These are phyloP conservation scores for Herpetotheres cachinnans DNA, from an alignment of 2,113 vertebrate species.

Conservation along the genomic window DNA sequence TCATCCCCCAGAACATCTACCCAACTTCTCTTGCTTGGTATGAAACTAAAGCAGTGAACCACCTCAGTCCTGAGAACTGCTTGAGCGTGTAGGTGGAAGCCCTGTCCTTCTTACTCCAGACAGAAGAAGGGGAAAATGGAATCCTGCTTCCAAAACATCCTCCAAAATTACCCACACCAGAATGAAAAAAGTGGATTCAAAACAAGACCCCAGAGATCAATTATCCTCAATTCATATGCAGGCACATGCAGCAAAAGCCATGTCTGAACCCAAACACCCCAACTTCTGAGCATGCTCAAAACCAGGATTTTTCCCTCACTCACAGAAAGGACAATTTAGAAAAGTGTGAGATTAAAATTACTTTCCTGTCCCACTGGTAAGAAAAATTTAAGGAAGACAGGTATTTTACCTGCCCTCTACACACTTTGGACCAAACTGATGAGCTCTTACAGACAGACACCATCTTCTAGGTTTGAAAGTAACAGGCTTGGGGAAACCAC, in stretches of 20 bases:
- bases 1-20: neutral
- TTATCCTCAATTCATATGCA: neutral
- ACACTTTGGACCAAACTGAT: neutral
- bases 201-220: neutral
- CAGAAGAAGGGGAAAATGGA: neutral
- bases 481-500: neutral
- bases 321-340: neutral
- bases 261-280: neutral
- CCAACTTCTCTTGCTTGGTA: neutral
- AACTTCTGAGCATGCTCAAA: neutral
- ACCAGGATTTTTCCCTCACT: neutral
- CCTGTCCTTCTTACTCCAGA: neutral
- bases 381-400: neutral
- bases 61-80: neutral
- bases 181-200: neutral
- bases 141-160: neutral
- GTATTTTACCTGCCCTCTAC: neutral
- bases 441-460: neutral
- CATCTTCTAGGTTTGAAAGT: neutral
- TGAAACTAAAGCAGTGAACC: neutral
- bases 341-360: neutral
- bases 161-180: neutral
- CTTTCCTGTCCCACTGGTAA: neutral
- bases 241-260: neutral
- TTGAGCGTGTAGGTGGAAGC: neutral